These are phyloP conservation scores for Pachliopta kotzebuea DNA, from an alignment of 2,888 invertebrate genomes.

Conservation along the genomic window DNA sequence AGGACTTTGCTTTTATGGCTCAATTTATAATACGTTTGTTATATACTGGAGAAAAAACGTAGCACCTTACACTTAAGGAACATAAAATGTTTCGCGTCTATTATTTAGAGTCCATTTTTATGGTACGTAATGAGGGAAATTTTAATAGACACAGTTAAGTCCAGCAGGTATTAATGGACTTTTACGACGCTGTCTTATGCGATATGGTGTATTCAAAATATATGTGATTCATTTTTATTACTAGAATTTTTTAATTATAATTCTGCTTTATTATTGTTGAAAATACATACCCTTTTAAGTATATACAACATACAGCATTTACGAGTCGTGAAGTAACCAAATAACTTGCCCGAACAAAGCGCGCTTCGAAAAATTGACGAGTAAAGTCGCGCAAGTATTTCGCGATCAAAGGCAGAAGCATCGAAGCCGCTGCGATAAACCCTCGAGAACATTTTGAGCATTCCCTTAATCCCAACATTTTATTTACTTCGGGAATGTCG, in stretches of 20 bases:
- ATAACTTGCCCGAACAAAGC: conserved; percentile 52
- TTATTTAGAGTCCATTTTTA: conserved; percentile 27
- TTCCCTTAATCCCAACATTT: conserved; percentile 53
- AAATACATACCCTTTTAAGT: not conserved
- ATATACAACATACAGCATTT: not conserved
- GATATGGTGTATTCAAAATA: not conserved
- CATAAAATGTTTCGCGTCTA: conserved; percentile 43
- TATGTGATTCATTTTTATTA: not conserved
- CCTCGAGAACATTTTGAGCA: conserved; percentile 46
- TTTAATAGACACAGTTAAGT: conserved; percentile 40
- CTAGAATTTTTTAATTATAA: not conserved
- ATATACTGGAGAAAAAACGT: conserved; percentile 64
- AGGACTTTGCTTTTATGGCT: conserved; percentile 63
- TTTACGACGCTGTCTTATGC: conserved; percentile 39
- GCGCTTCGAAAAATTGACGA: conserved; percentile 56
- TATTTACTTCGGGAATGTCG: conserved; percentile 68
- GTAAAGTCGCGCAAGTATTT: conserved; percentile 53
- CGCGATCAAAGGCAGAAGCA: conserved; percentile 58
- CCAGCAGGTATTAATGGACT: conserved; percentile 40
- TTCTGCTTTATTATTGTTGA: not conserved
- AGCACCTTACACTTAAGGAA: conserved; percentile 52
- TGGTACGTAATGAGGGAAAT: conserved; percentile 14
- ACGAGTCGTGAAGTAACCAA: conserved; percentile 50
- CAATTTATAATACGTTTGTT: conserved; percentile 70
- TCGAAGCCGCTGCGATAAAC: conserved; percentile 45